Evolutionary conservation across 2,113 vertebrate genomes (phyloP).

Genomic region (Bufo gargarizans): DNA sequence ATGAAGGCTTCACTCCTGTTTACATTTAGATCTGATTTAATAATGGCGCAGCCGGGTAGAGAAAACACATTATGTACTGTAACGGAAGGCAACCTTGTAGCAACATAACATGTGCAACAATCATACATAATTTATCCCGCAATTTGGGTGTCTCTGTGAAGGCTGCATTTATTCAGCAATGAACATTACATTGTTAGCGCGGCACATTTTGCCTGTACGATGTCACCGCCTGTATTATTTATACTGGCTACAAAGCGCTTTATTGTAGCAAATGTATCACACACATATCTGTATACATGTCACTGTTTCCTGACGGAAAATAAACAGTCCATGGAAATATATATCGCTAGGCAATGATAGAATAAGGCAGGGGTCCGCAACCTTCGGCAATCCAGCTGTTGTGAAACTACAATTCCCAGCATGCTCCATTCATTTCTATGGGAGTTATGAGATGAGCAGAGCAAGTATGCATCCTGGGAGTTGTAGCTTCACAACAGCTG

Average conservation of each 20-base stretch:
- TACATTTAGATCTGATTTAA: constrained; percentile 23
- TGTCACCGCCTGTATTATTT: background rate
- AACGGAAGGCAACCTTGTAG: background rate
- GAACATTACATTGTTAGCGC: background rate
- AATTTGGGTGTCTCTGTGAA: background rate
- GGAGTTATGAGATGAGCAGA: too few relatives aligned
- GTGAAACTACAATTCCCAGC: too few relatives aligned
- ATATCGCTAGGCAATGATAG: too few relatives aligned
- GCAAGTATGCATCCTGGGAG: too few relatives aligned
- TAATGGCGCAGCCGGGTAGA: background rate
- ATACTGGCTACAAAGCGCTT: background rate
- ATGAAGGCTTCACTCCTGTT: constrained; percentile 3
- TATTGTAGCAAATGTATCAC: background rate
- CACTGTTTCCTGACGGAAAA: background rate
- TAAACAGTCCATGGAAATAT: too few relatives aligned
- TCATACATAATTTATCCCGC: background rate
- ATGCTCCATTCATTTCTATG: too few relatives aligned
- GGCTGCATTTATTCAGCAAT: background rate
- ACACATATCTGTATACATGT: background rate
- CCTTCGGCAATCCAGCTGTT: too few relatives aligned
- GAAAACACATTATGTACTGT: background rate
- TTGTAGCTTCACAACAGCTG: too few relatives aligned
- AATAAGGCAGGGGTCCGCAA: too few relatives aligned
- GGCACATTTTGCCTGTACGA: background rate
- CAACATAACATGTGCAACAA: constrained; percentile 9